A percentile compares a stretch with the other conserved stretches of the same genome.
Conservation (phyloP, 2,113 vertebrate species). For the Gorilla gorilla region DNA sequence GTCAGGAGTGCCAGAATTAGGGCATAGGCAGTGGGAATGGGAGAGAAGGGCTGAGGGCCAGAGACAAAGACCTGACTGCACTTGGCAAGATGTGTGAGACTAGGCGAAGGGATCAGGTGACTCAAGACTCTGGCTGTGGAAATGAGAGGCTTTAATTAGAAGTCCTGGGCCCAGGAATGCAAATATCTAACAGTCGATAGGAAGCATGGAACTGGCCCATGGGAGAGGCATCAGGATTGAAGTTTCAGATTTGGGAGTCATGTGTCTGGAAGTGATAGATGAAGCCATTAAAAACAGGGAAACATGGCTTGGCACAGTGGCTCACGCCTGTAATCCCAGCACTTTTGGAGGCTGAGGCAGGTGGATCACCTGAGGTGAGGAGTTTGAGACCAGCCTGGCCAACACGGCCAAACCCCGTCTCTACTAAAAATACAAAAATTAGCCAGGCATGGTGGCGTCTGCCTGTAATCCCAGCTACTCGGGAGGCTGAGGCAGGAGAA, state of each 20-base stretch:
- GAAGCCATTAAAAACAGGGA: background rate
- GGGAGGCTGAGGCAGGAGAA: too few species aligned
- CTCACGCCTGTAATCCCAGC: too few species aligned
- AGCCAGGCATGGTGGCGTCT: too few species aligned
- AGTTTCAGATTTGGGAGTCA: background rate
- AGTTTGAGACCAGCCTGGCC: too few species aligned
- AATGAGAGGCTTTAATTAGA: background rate
- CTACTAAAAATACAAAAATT: too few species aligned
- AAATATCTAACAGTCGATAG: too few species aligned
- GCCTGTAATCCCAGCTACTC: too few species aligned
- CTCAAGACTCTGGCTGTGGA: background rate
- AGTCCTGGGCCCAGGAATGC: background rate
- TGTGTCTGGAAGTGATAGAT: background rate
- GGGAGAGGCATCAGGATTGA: too few species aligned
- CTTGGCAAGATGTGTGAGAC: background rate
- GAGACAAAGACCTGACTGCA: background rate
- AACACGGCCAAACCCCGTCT: too few species aligned
- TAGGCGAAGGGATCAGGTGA: background rate
- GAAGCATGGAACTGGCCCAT: fast-evolving
- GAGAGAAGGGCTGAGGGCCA: background rate
- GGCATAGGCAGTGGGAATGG: background rate
- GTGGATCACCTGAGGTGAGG: too few species aligned
- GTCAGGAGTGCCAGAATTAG: background rate
- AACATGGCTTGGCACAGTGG: background rate
- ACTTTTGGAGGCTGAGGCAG: too few species aligned